Evolutionary conservation across 2,888 invertebrate species (phyloP).

Genomic region (Schizotus pectinicornis): DNA sequence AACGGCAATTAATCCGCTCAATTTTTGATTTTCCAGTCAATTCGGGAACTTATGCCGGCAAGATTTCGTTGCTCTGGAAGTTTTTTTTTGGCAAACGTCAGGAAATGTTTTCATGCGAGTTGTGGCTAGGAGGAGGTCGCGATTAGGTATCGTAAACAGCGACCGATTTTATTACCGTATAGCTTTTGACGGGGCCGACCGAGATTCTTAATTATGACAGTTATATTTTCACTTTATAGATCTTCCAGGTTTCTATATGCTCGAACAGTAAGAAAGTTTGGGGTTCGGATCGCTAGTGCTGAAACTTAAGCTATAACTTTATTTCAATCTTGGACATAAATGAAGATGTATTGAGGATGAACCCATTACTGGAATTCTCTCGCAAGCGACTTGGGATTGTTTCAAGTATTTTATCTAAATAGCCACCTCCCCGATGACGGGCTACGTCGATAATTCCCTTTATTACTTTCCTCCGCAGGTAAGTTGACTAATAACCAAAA

Average conservation of each 20-base stretch:
- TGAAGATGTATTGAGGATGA: slow-evolving; percentile 55
- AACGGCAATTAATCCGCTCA: too few relatives aligned
- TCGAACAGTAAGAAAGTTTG: slow-evolving; percentile 28
- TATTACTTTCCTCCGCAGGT: too few relatives aligned
- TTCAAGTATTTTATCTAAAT: slow-evolving; percentile 54
- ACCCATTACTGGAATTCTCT: slow-evolving; percentile 50
- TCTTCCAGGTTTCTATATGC: slow-evolving; percentile 22
- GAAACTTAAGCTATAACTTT: slow-evolving; percentile 56
- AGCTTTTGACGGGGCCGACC: slow-evolving; percentile 12
- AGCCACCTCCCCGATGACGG: slow-evolving; percentile 29
- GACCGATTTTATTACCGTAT: background rate
- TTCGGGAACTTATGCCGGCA: too few relatives aligned
- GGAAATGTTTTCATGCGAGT: too few relatives aligned
- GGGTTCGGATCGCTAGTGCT: slow-evolving; percentile 39
- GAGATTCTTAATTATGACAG: slow-evolving; percentile 29
- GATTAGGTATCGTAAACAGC: too few relatives aligned
- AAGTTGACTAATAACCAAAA: too few relatives aligned
- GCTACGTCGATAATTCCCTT: slow-evolving; percentile 7
- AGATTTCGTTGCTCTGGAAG: too few relatives aligned
- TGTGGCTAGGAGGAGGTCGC: too few relatives aligned
- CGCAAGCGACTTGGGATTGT: slow-evolving; percentile 49
- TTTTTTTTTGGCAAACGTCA: too few relatives aligned
- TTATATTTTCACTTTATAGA: slow-evolving; percentile 29
- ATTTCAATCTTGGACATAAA: slow-evolving; percentile 57
- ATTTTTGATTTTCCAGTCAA: too few relatives aligned